A percentile compares a stretch with the other conserved stretches of the same genome.
These are phyloP conservation scores for Rostratula benghalensis DNA, from an alignment of 2,113 vertebrate species.

Conservation along the genomic window DNA sequence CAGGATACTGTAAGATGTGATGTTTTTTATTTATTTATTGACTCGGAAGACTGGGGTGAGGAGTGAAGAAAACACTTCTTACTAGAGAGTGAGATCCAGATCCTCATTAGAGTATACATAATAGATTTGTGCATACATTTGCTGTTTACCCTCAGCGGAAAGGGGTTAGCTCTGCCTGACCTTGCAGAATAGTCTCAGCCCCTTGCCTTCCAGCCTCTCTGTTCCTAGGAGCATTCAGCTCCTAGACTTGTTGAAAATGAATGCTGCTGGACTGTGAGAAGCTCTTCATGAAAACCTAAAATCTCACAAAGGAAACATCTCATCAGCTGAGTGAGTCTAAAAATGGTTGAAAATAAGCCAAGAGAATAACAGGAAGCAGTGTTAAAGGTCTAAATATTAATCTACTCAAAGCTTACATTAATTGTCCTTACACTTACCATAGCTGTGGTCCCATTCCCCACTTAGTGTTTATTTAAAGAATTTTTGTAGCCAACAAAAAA, in stretches of 20 bases:
- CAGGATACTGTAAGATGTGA: neutral
- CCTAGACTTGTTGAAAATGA: neutral
- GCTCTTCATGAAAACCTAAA: neutral
- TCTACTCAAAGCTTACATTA: neutral
- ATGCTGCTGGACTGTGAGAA: neutral
- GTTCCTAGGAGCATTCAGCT: neutral
- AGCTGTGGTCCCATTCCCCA: neutral
- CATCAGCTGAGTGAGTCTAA: neutral
- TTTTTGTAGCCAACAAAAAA: neutral
- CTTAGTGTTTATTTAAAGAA: neutral
- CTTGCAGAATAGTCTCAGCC: neutral
- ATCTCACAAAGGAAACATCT: neutral
- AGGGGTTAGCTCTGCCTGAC: neutral
- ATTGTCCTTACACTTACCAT: neutral
- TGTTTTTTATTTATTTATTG: neutral
- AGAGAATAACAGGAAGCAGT: constrained; percentile 50
- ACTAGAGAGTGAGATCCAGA: neutral
- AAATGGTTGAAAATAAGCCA: neutral
- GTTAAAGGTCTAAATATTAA: constrained; percentile 11
- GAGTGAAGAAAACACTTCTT: neutral
- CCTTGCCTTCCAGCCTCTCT: neutral
- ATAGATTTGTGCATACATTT: neutral
- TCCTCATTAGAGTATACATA: neutral
- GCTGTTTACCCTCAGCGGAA: neutral
- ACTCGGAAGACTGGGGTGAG: neutral